These are phyloP conservation scores for Nibea albiflora DNA, from an alignment of 2,113 vertebrate species.

Conservation along the genomic window DNA sequence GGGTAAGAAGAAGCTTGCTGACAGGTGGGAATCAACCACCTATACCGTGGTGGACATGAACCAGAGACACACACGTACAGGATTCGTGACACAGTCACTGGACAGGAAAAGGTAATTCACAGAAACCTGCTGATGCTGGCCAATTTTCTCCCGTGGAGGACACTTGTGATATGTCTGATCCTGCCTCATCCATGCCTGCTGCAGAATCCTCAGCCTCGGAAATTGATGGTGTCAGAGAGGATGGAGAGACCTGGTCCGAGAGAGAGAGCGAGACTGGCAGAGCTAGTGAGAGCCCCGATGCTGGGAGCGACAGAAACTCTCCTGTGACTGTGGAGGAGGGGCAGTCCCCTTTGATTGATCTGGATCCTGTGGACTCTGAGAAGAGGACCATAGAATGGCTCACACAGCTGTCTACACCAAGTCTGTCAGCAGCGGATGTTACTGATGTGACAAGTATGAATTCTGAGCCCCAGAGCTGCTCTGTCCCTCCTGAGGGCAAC, in stretches of 20 bases:
- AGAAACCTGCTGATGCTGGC: constrained; percentile 33
- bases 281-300: too few species aligned
- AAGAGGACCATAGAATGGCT: too few species aligned
- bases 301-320: neutral
- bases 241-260: neutral
- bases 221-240: neutral
- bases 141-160: constrained; percentile 10
- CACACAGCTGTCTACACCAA: too few species aligned
- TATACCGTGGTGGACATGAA: constrained; percentile 27
- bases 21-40: constrained; percentile 39
- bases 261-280: neutral
- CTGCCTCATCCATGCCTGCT: neutral
- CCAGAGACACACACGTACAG: constrained; percentile 1
- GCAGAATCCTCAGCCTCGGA: neutral
- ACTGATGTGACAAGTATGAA: too few species aligned
- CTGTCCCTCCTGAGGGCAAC: too few species aligned
- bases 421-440: too few species aligned
- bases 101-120: constrained; percentile 12
- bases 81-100: neutral
- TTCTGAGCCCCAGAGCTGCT: too few species aligned
- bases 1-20: constrained; percentile 41
- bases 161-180: neutral
- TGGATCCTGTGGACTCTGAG: too few species aligned
- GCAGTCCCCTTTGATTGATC: too few species aligned
- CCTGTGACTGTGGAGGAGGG: too few species aligned